Base-by-base conservation (phyloP, 2,888 invertebrate species). In the Megalurothrips usitatus region DNA sequence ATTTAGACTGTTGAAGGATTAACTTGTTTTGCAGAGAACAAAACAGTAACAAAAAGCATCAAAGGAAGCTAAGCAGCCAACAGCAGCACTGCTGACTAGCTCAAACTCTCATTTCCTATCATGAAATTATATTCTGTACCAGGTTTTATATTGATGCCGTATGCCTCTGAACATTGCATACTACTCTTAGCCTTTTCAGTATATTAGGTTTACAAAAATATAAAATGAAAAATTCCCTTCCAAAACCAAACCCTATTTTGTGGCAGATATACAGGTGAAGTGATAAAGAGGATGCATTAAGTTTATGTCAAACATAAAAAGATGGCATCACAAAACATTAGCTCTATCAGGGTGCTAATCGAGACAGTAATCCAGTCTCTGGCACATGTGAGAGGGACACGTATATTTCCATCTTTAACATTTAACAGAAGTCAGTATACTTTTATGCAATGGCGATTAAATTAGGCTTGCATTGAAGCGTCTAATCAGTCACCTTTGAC, bases 401-500 rank as follows among this genome's bases (percentile, higher is more conserved):
- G n/a, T 58, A 58, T 43, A 43, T 43, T 43, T 58, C 58, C 58
- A 58, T 75, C 26, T 75, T 75, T 26, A 75, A 75, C 68, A 75
- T 26, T 68, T 68, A 12, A 68, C 23, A n/a, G n/a, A 68, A 75
- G 12, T 75, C 68, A 75, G 68, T 75, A 75, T 75, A 75, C 68
- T 26, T 75, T 75, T 26, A 75, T 23, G 68, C 23, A 23, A 26
- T 75, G 68, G 68, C 68, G 68, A 75, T 75, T 75, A 75, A 75
- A 75, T 75, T 75, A 75, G 26, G 26, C 68, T 75, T 23, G 68
- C 26, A 75, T 12, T 26, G 68, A 75, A 75, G 68, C 68, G 9
- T 6, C 68, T 75, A 75, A 75, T 75, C 68, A 75, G 68, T 75
- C 68, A 75, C 68, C 68, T 75, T 75, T 75, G 68, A 75, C 68